Base-by-base conservation (phyloP, 37 sponge, comb jelly and placozoan species). In the Halichondria panicea region DNA sequence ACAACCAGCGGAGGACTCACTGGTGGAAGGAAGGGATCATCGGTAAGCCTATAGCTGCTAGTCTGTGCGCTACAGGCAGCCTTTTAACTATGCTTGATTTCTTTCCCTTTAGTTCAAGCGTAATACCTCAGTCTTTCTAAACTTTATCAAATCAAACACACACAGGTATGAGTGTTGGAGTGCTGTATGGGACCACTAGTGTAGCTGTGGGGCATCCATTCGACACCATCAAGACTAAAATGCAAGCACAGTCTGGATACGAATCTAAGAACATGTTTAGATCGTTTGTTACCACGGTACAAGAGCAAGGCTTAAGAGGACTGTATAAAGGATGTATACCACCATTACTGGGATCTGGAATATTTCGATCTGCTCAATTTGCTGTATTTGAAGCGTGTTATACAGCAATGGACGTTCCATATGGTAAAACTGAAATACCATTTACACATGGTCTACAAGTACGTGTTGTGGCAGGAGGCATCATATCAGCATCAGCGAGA, bases 201-300 rank as follows among this genome's bases (percentile, higher is more conserved):
- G 99, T 98, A 21, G 68, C 72, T 35, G 95, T 98, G 6, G 99
- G 99, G 1, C 99, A 98, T 41, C 99, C 99, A 13, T 84, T 98
- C 70, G 99, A 98, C 76, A 98, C 99, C 4, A 88, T 98, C 74
- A 98, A 98, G 78, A 98, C 99, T 4, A 98, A 98, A 69, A 98
- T 98, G 99, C 99, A 98, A 66, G 99, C 99, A 0, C 99, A 98
- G 78, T 55, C 36, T 25, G 99, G 99, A 0, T 98, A 92, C 69
- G 99, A 98, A 68, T 62, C 48, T 0, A 43, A 78, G 11, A 83
- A 63, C 58, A 98, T 98, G 99, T 28, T 81, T 12, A 62, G 81
- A 36, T 71, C 99, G 6, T 87, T 98, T 56, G 57, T 66, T 1
- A 89, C 60, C 43, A 98, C 99, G 1, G 41, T 98, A 25, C 66